A percentile compares a stretch with the other conserved stretches of the same genome.
Conservation (phyloP, 2,113 vertebrate genomes). For the Crotalus tigris region DNA sequence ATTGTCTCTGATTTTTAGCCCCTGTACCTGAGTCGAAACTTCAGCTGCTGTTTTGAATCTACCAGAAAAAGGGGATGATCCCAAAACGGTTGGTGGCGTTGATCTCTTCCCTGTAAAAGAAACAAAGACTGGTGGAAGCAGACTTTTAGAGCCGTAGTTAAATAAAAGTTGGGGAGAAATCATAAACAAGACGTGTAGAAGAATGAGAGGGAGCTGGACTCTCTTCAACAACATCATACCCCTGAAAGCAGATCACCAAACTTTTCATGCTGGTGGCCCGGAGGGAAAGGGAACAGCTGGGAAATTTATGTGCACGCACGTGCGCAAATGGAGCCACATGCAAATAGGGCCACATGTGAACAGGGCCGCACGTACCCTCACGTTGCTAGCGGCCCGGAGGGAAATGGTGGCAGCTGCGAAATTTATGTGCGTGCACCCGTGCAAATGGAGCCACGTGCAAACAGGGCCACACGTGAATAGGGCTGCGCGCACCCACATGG, state of each 20-base stretch:
- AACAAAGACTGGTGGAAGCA: not conserved
- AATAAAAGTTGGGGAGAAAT: not conserved
- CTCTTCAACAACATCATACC: not conserved
- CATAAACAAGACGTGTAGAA: not conserved
- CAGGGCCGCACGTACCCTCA: too few relatives aligned
- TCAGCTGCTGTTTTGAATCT: not conserved
- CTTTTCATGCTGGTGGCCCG: too few relatives aligned
- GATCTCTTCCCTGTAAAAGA: not conserved
- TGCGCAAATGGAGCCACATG: too few relatives aligned
- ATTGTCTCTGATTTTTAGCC: not conserved
- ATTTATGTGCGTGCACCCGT: too few relatives aligned
- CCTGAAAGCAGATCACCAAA: not conserved
- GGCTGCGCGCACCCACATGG: too few relatives aligned
- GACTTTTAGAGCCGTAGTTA: not conserved
- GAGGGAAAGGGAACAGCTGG: too few relatives aligned
- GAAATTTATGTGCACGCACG: too few relatives aligned
- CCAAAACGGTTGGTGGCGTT: not conserved
- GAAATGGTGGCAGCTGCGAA: too few relatives aligned
- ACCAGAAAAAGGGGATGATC: not conserved
- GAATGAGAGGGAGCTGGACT: not conserved
- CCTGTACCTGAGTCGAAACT: not conserved
- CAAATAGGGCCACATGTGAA: too few relatives aligned
- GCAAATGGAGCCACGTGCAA: too few relatives aligned
- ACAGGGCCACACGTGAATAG: too few relatives aligned
- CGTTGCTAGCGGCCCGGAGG: too few relatives aligned